These are phyloP conservation scores for Tetragnatha montana DNA, from an alignment of 2,888 invertebrate genomes.

Conservation along the genomic window DNA sequence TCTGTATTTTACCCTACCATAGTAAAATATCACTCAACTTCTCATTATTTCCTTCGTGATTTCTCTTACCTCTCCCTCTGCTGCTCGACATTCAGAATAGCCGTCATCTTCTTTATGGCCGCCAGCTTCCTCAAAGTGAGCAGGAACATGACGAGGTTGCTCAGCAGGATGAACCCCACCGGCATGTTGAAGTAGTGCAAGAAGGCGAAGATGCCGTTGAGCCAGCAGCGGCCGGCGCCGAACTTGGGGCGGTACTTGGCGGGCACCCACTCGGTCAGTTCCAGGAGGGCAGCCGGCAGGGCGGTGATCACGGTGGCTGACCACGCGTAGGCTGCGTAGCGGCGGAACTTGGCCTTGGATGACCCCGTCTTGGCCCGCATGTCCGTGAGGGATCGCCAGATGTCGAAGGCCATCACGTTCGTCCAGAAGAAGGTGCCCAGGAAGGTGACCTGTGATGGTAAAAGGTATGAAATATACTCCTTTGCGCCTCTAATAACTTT, in stretches of 20 bases:
- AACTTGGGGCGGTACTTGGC: slow-evolving; percentile 53
- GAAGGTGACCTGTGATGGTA: slow-evolving; percentile 74
- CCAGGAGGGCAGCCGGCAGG: slow-evolving; percentile 60
- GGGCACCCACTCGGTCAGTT: slow-evolving; percentile 36
- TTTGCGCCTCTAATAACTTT: too few relatives aligned
- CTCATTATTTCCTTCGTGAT: neutral
- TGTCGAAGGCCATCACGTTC: slow-evolving; percentile 76
- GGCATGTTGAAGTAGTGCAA: slow-evolving; percentile 70
- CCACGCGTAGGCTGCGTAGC: slow-evolving; percentile 68
- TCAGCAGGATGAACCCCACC: slow-evolving; percentile 67
- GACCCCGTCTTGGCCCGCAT: slow-evolving; percentile 38
- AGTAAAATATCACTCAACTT: neutral
- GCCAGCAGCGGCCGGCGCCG: slow-evolving; percentile 67
- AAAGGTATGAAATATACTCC: too few relatives aligned
- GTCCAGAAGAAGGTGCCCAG: slow-evolving; percentile 76
- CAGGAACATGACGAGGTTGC: slow-evolving; percentile 65
- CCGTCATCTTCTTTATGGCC: slow-evolving; percentile 65
- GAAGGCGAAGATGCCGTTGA: slow-evolving; percentile 66
- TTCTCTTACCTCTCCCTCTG: slow-evolving; percentile 66
- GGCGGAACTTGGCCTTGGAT: slow-evolving; percentile 38
- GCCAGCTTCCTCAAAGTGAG: slow-evolving; percentile 59
- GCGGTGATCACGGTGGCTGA: slow-evolving; percentile 44
- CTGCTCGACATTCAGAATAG: slow-evolving; percentile 58
- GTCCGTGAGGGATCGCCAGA: slow-evolving; percentile 73
- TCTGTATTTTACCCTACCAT: too few relatives aligned